A percentile compares a stretch with the other conserved stretches of the same genome.
Evolutionary conservation across 2,888 invertebrate genomes (phyloP).

Genomic region (Junonia oenone): DNA sequence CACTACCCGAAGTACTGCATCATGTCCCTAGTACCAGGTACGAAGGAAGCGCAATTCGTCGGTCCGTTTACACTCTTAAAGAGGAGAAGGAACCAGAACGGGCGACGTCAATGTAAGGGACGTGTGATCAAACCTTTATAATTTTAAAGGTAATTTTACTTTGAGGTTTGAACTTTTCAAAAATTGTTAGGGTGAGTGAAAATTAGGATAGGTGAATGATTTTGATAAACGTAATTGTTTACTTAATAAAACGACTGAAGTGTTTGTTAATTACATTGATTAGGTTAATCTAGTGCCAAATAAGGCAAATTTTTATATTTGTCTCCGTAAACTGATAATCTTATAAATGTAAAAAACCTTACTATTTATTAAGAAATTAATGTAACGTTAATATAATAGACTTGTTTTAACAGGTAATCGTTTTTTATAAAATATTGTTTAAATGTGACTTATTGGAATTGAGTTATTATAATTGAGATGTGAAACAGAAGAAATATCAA

Average conservation of each 20-base stretch:
- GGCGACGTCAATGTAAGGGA: slow-evolving; percentile 23
- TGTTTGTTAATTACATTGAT: slow-evolving; percentile 61
- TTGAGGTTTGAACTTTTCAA: slow-evolving; percentile 10
- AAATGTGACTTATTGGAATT: slow-evolving; percentile 16
- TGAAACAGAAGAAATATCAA: slow-evolving; percentile 2
- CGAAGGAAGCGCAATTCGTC: slow-evolving; percentile 60
- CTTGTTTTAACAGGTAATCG: slow-evolving; percentile 15
- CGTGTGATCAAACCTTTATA: not conserved
- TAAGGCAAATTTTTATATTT: slow-evolving; percentile 17
- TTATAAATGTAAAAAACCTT: slow-evolving; percentile 17
- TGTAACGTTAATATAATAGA: slow-evolving; percentile 12
- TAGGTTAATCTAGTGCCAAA: slow-evolving; percentile 37
- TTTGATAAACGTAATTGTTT: slow-evolving; percentile 26
- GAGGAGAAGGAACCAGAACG: slow-evolving; percentile 61
- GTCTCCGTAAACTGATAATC: slow-evolving; percentile 17
- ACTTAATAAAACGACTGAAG: slow-evolving; percentile 60
- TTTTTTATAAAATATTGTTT: slow-evolving; percentile 20
- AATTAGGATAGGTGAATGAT: slow-evolving; percentile 28
- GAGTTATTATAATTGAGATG: slow-evolving; percentile 16
- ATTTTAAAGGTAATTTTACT: slow-evolving; percentile 4
- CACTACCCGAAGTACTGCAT: slow-evolving; percentile 69
- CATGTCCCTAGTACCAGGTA: slow-evolving; percentile 58
- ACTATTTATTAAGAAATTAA: slow-evolving; percentile 14
- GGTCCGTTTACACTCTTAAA: slow-evolving; percentile 61
- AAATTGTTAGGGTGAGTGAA: slow-evolving; percentile 11